Conservation (phyloP, 2,113 vertebrate species). For the Dasyprocta punctata region DNA sequence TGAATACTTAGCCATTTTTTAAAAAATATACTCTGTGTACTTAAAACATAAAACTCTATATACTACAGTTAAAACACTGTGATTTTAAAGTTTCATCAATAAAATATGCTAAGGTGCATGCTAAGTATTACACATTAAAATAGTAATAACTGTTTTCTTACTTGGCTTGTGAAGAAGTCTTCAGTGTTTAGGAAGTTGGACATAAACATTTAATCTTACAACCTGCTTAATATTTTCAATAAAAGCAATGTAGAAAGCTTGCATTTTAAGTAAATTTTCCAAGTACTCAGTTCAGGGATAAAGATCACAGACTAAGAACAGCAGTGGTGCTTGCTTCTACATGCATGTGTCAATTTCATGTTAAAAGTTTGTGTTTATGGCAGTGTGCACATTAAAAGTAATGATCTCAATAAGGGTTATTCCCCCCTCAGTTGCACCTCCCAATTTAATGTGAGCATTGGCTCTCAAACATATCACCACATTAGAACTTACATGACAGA, state of each 20-base stretch:
- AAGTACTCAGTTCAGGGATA: neutral
- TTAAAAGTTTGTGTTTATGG: neutral
- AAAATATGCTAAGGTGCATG: neutral
- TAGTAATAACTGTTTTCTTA: neutral
- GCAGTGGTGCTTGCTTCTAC: neutral
- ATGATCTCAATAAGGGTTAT: neutral
- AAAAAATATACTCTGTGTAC: neutral
- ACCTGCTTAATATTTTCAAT: neutral
- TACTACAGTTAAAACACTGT: neutral
- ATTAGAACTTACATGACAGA: constrained; percentile 10
- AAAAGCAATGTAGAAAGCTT: neutral
- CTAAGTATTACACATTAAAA: neutral
- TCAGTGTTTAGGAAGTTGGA: neutral
- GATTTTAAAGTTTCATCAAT: neutral
- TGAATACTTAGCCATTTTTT: neutral
- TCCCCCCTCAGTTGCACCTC: neutral
- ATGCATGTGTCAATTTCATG: neutral
- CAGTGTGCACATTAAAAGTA: neutral
- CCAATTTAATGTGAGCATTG: neutral
- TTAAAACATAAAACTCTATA: constrained; percentile 12
- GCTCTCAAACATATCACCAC: neutral
- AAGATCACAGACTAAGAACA: neutral
- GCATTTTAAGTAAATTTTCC: neutral
- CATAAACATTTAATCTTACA: neutral
- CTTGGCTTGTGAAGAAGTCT: neutral